Base-by-base conservation (phyloP, 2,797 vertebrate genomes). In the Peromyscus nudipes region DNA sequence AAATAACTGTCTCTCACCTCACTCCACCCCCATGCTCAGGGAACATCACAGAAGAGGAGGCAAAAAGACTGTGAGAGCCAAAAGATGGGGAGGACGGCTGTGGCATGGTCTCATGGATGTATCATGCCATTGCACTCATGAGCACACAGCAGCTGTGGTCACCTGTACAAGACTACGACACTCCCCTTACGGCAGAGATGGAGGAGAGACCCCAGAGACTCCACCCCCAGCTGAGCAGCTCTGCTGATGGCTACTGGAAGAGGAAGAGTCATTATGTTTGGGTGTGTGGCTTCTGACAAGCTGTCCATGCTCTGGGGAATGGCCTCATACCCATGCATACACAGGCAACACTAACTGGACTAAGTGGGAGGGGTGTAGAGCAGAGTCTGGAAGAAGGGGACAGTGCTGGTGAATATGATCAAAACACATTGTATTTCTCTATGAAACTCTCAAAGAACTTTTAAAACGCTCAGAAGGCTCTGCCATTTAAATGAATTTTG, bases 401-500 rank as follows among this genome's bases (percentile, higher is more conserved):
- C 37, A 34, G 60, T 34, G 60, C 27, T 65, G 37, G 40, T 6
- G 40, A 84, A 34, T 31, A 21, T 1, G 40, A 34, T 65, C 17
- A 21, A 84, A 84, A 84, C 46, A 43, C 37, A 46, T 84, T 34
- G 5, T 34, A 34, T 19, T 64, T 4, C 0, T 31, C 81, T 83
- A 21, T 46, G 25, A 43, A 83, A 62, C 62, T 17, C 80, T 83
- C 25, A 7, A 62, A 43, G 57, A 27, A 62, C 80, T 29, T 29
- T 40, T 17, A 4, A 62, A 43, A 31, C 46, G 37, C 37, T 64
- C 60, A 31, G 31, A 83, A 64, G 31, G 23, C 40, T 65, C 82
- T 46, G 80, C 79, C 27, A 60, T 77, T 81, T 82, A 86, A 57
- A 79, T 81, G 34, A 91, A 25, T 85, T 81, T 80, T 37, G 75